These are phyloP conservation scores for Litoditis marina DNA, from an alignment of 2,888 invertebrate species.

Conservation along the genomic window DNA sequence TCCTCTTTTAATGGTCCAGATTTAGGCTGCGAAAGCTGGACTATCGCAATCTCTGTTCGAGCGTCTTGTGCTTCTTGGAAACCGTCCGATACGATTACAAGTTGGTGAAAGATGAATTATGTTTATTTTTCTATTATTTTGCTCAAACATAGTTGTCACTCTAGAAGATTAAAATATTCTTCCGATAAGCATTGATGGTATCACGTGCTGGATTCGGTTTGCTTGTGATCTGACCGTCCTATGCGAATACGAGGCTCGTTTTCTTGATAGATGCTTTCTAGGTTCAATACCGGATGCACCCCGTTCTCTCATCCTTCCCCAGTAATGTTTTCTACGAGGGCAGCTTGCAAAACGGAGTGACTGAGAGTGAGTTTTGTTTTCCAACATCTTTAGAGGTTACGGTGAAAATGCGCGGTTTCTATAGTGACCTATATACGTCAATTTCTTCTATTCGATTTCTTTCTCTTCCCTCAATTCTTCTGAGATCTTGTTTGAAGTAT, in stretches of 20 bases:
- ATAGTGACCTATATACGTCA: too few relatives aligned
- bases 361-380: conserved; percentile 69
- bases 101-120: conserved; percentile 65
- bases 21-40: conserved; percentile 90
- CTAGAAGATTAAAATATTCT: too few relatives aligned
- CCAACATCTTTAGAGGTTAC: not conserved
- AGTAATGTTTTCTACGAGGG: conserved; percentile 99
- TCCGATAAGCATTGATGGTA: too few relatives aligned
- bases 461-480: too few relatives aligned
- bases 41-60: conserved; percentile 95
- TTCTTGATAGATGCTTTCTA: too few relatives aligned
- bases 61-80: conserved; percentile 90
- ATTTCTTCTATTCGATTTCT: too few relatives aligned
- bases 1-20: too few relatives aligned
- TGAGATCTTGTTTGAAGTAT: too few relatives aligned
- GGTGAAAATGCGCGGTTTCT: too few relatives aligned
- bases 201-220: too few relatives aligned
- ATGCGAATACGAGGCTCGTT: not conserved
- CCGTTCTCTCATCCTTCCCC: conserved; percentile 91
- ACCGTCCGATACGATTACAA: conserved; percentile 90
- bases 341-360: conserved; percentile 95
- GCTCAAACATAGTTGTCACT: not conserved
- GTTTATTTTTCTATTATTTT: not conserved
- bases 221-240: too few relatives aligned
- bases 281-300: conserved; percentile 96